Evolutionary conservation across 2,888 invertebrate species (phyloP).

Genomic region (Volucella inanis): DNA sequence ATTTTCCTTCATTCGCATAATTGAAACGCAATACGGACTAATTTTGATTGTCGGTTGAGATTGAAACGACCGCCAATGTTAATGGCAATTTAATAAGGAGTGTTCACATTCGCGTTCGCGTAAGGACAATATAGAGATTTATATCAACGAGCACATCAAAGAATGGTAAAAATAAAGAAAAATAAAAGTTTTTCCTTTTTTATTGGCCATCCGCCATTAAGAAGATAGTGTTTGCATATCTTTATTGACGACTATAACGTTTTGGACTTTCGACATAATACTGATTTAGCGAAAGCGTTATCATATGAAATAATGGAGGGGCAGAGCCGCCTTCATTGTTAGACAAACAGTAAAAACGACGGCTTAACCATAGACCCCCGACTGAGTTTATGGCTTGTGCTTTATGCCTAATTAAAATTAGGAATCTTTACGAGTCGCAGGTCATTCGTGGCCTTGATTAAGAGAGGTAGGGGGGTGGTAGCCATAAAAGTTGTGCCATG

Average conservation of each 20-base stretch:
- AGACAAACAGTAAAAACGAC: slow-evolving; percentile 9
- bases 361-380: too few species aligned
- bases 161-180: slow-evolving; percentile 16
- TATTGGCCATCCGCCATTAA: slow-evolving; percentile 33
- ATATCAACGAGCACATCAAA: slow-evolving; percentile 53
- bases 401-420: slow-evolving; percentile 68
- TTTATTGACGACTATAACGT: slow-evolving; percentile 69
- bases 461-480: neutral
- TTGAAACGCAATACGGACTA: slow-evolving; percentile 71
- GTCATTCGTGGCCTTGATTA: neutral
- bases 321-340: slow-evolving; percentile 2
- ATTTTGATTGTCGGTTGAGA: slow-evolving; percentile 65
- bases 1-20: slow-evolving; percentile 44
- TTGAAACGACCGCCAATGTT: slow-evolving; percentile 60
- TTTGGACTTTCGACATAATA: slow-evolving; percentile 53
- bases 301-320: slow-evolving; percentile 15
- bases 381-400: slow-evolving; percentile 44
- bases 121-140: slow-evolving; percentile 45
- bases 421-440: slow-evolving; percentile 3
- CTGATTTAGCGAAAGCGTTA: slow-evolving; percentile 15
- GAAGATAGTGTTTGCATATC: slow-evolving; percentile 59
- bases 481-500: slow-evolving; percentile 26
- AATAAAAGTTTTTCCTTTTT: slow-evolving; percentile 34
- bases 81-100: slow-evolving; percentile 72
- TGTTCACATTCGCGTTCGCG: slow-evolving; percentile 41